phyloP scores from a whole-genome alignment of 2,113 vertebrate genomes.

The Pipra filicauda region DNA sequence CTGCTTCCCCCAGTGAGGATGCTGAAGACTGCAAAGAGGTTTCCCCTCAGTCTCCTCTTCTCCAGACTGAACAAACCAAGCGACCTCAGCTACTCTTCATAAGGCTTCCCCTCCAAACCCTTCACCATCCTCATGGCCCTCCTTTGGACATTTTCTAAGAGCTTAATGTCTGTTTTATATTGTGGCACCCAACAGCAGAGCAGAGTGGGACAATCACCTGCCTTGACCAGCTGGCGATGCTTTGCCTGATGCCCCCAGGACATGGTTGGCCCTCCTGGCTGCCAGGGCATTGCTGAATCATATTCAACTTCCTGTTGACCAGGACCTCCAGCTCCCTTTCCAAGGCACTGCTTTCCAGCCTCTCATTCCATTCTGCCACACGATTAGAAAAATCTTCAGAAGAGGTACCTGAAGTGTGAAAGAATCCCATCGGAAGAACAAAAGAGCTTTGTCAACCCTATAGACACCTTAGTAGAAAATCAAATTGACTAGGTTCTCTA shows the following conservation, averaged over 20 bases:
- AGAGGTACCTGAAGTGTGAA: not conserved
- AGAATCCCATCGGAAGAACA: not conserved
- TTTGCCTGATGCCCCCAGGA: not conserved
- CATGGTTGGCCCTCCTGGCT: not conserved
- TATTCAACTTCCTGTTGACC: rapidly evolving
- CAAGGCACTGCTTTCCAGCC: not conserved
- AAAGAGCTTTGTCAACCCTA: not conserved
- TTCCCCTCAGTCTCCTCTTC: not conserved
- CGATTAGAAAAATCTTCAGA: not conserved
- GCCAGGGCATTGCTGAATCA: not conserved
- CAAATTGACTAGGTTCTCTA: not conserved
- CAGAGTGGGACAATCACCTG: not conserved
- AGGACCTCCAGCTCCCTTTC: not conserved
- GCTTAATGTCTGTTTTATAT: not conserved
- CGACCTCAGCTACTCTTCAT: not conserved
- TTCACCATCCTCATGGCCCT: not conserved
- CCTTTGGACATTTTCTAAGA: not conserved
- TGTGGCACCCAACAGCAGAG: not conserved
- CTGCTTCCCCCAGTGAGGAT: not conserved
- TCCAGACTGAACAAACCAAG: not conserved
- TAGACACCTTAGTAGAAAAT: not conserved
- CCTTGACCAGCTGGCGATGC: rapidly evolving
- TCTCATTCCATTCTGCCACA: not conserved
- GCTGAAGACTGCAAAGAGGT: not conserved
- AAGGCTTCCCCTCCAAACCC: not conserved